Percentiles rank a stretch among this genome's conserved stretches.
phyloP scores from a whole-genome alignment of 2,113 vertebrate genomes.

The Lucifuga dentata region DNA sequence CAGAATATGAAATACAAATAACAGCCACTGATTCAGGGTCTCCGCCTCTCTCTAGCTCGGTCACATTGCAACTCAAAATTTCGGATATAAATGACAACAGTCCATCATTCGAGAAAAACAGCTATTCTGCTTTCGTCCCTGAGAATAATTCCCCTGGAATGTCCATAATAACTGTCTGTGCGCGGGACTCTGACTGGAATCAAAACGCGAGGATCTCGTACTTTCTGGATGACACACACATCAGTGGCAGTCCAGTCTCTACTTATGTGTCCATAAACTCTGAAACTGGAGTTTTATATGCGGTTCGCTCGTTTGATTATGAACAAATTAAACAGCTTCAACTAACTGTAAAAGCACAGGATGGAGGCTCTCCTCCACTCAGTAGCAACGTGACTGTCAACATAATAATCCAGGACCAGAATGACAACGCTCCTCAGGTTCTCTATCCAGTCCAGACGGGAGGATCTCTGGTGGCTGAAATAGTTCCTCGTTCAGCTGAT shows the following conservation, averaged over 20 bases:
- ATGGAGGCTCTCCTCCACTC: no score
- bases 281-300: slow-evolving; percentile 45
- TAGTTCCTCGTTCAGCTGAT: no score
- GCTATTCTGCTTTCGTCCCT: slow-evolving; percentile 47
- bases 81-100: slow-evolving; percentile 73
- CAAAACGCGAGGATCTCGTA: slow-evolving; percentile 53
- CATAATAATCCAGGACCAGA: no score
- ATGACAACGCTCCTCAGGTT: no score
- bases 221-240: slow-evolving; percentile 31
- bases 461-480: no score
- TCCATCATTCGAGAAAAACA: slow-evolving; percentile 47
- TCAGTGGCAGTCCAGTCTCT: slow-evolving; percentile 20
- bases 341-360: slow-evolving; percentile 44
- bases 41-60: slow-evolving; percentile 35
- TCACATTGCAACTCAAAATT: slow-evolving; percentile 42
- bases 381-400: no score
- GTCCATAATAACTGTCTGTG: slow-evolving; percentile 43
- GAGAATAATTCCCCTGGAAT: slow-evolving; percentile 68
- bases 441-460: no score
- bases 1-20: slow-evolving; percentile 65
- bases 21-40: slow-evolving; percentile 64
- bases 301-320: slow-evolving; percentile 55
- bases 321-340: slow-evolving; percentile 51
- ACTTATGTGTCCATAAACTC: slow-evolving; percentile 41
- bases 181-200: slow-evolving; percentile 51